A percentile compares a stretch with the other conserved stretches of the same genome.
These are phyloP conservation scores for Clarias laeviceps DNA, from an alignment of 2,797 vertebrate genomes.

Conservation along the genomic window DNA sequence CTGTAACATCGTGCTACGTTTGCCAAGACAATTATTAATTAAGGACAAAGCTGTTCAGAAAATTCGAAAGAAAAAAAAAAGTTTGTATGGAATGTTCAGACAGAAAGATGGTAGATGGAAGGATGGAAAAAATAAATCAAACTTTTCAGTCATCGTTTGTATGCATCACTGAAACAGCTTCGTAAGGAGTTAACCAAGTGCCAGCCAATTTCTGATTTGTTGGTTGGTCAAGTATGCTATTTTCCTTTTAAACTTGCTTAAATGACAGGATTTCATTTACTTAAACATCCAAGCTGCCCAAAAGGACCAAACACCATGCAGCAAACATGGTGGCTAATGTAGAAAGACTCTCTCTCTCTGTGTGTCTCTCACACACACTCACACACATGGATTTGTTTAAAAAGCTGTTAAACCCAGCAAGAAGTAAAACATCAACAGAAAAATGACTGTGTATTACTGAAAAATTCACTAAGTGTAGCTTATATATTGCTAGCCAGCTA, in stretches of 20 bases:
- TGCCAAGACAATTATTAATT: not conserved
- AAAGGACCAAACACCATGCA: not conserved
- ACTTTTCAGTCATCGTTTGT: conserved; percentile 2
- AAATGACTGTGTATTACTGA: not conserved
- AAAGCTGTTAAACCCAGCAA: not conserved
- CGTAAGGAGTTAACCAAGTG: not conserved
- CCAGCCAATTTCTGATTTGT: conserved; percentile 13
- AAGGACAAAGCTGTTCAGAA: not conserved
- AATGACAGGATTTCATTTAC: not conserved
- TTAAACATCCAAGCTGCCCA: not conserved
- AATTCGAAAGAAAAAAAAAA: not conserved
- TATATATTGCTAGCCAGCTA: not conserved
- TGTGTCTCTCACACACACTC: not conserved
- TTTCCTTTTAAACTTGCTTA: not conserved
- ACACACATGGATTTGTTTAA: too few species aligned
- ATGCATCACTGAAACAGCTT: not conserved
- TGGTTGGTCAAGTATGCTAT: not conserved
- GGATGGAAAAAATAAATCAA: not conserved
- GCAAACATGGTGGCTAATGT: not conserved
- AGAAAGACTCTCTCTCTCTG: too few species aligned
- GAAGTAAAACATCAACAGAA: not conserved
- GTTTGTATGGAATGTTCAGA: not conserved
- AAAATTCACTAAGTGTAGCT: not conserved
- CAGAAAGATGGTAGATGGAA: not conserved
- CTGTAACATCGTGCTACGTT: not conserved